Conservation (phyloP, 2,113 vertebrate species). For the Mungos mungo region DNA sequence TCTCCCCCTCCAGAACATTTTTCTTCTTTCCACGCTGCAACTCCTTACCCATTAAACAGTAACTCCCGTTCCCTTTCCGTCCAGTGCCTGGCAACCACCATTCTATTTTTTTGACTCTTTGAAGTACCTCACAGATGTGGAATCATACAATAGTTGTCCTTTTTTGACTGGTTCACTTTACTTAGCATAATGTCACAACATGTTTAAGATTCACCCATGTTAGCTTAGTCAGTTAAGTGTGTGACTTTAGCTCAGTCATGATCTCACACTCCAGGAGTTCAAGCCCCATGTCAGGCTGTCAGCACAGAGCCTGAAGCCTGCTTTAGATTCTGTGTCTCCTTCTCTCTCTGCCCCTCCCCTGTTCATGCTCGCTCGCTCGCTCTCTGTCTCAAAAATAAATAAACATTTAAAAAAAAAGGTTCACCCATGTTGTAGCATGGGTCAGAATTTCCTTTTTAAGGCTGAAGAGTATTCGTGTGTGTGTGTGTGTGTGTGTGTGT, state of each 20-base stretch:
- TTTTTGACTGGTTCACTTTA: not conserved
- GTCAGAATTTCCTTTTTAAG: conserved; percentile 8
- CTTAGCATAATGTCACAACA: not conserved
- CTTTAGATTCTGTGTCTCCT: too few species aligned
- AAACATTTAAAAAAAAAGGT: not conserved
- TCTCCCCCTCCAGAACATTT: not conserved
- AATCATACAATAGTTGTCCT: not conserved
- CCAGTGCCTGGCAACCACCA: not conserved
- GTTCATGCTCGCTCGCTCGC: too few species aligned
- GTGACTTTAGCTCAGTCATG: too few species aligned
- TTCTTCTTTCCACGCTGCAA: not conserved
- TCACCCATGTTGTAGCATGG: not conserved
- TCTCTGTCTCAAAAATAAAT: too few species aligned
- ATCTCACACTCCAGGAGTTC: too few species aligned
- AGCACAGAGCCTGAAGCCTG: too few species aligned
- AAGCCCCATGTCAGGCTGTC: too few species aligned
- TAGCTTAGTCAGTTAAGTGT: too few species aligned
- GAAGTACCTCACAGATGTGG: not conserved
- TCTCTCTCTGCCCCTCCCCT: too few species aligned
- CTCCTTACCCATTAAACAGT: not conserved
- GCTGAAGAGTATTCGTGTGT: not conserved
- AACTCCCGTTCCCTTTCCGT: not conserved
- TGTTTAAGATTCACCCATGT: not conserved
- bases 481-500: not conserved
- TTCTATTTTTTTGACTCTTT: not conserved